A percentile compares a stretch with the other conserved stretches of the same genome.
Evolutionary conservation across 1,140 invertebrate species (phyloP).

Genomic region (Polyergus mexicanus): DNA sequence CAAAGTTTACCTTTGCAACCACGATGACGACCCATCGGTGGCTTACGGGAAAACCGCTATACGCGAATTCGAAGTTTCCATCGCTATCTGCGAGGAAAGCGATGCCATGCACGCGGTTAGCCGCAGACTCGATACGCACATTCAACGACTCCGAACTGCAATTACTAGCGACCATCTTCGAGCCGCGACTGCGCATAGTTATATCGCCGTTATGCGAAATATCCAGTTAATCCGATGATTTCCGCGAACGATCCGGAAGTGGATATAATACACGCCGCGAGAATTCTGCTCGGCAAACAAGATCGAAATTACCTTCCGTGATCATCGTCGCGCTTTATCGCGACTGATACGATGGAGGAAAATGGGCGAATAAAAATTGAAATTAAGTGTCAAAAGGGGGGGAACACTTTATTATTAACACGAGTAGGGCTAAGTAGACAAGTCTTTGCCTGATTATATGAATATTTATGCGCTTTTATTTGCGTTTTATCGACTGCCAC

Average conservation of each 20-base stretch:
- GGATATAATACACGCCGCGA: background rate
- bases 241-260: slow-evolving; percentile 30
- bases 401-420: slow-evolving; percentile 26
- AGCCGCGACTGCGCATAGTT: slow-evolving; percentile 37
- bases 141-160: slow-evolving; percentile 75
- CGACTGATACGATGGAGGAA: background rate
- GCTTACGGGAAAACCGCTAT: slow-evolving; percentile 49
- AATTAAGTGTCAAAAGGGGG: background rate
- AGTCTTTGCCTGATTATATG: background rate
- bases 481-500: background rate
- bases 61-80: slow-evolving; percentile 73
- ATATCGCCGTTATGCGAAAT: slow-evolving; percentile 52
- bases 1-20: background rate
- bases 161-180: slow-evolving; percentile 70
- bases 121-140: slow-evolving; percentile 77
- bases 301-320: slow-evolving; percentile 34
- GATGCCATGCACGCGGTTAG: slow-evolving; percentile 74
- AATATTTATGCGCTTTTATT: slow-evolving; percentile 23
- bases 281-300: slow-evolving; percentile 8
- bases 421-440: background rate
- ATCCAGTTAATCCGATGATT: slow-evolving; percentile 55
- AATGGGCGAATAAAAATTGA: background rate
- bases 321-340: background rate
- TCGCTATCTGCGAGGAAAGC: slow-evolving; percentile 68
- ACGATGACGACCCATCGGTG: slow-evolving; percentile 24